phyloP scores from a whole-genome alignment of 2,797 vertebrate species.

The Hyperoplus lanceolatus region DNA sequence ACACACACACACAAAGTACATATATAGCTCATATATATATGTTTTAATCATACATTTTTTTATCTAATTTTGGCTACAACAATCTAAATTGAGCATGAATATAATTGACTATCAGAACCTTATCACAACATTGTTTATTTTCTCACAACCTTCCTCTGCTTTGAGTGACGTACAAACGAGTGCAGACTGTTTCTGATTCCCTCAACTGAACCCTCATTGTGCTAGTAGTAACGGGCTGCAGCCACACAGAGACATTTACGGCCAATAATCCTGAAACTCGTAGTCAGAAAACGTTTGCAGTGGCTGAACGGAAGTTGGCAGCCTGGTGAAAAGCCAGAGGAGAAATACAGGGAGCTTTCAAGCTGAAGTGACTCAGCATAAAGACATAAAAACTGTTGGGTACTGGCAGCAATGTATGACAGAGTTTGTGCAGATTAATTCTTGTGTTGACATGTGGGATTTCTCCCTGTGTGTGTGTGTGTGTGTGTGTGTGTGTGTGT shows the following conservation, averaged over 20 bases:
- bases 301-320: slow-evolving; percentile 7
- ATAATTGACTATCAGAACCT: not conserved
- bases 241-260: slow-evolving; percentile 43
- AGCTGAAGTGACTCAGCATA: slow-evolving; percentile 9
- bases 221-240: slow-evolving; percentile 40
- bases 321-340: not conserved
- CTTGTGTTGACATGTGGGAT: no score
- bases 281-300: not conserved
- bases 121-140: slow-evolving; percentile 52
- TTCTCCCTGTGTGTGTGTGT: not conserved
- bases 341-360: not conserved
- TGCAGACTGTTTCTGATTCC: slow-evolving; percentile 5
- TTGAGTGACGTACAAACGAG: slow-evolving; percentile 45
- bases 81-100: not conserved
- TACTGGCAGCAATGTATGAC: not conserved
- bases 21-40: not conserved
- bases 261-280: slow-evolving; percentile 35
- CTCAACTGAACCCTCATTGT: slow-evolving; percentile 67
- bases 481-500: slow-evolving; percentile 1
- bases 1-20: not conserved
- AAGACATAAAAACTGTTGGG: not conserved
- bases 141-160: slow-evolving; percentile 48
- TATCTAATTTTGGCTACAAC: not conserved
- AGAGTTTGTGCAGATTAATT: no score
- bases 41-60: not conserved